Evolutionary conservation across 30 jellyfish, hydroid and myxozoan genomes (phyloP).

Genomic region (Mastigias papua): DNA sequence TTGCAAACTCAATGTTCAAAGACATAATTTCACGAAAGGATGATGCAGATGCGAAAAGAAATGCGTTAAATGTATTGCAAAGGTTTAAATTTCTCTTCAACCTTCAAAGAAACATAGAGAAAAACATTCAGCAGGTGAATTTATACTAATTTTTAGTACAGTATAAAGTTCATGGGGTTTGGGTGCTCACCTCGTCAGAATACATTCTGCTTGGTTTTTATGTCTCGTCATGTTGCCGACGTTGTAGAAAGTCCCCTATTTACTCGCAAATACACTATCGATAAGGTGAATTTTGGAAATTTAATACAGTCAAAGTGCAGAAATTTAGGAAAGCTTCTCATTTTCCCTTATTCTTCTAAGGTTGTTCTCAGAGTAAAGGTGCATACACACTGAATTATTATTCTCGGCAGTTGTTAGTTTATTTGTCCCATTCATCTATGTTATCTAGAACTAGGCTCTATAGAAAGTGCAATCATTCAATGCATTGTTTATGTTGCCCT

Average conservation of each 20-base stretch:
- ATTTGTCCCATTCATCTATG: no score
- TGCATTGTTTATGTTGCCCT: neutral
- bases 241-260: no score
- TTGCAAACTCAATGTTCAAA: slow-evolving; percentile 87
- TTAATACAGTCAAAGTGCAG: neutral
- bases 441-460: no score
- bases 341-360: neutral
- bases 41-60: slow-evolving; percentile 95
- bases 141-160: no score
- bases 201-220: no score
- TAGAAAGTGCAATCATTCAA: neutral
- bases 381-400: no score
- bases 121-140: slow-evolving; percentile 96
- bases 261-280: neutral
- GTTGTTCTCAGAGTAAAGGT: no score
- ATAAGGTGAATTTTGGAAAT: neutral
- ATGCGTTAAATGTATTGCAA: slow-evolving; percentile 89
- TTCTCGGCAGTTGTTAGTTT: no score
- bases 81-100: slow-evolving; percentile 89
- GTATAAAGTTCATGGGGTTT: no score
- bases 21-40: slow-evolving; percentile 91
- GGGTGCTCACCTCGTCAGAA: no score
- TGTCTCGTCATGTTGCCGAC: no score
- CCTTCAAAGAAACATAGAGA: slow-evolving; percentile 91
- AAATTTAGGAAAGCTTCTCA: neutral